These are phyloP conservation scores for Cossypha polioptera DNA, from an alignment of 2,797 vertebrate genomes.

Conservation along the genomic window DNA sequence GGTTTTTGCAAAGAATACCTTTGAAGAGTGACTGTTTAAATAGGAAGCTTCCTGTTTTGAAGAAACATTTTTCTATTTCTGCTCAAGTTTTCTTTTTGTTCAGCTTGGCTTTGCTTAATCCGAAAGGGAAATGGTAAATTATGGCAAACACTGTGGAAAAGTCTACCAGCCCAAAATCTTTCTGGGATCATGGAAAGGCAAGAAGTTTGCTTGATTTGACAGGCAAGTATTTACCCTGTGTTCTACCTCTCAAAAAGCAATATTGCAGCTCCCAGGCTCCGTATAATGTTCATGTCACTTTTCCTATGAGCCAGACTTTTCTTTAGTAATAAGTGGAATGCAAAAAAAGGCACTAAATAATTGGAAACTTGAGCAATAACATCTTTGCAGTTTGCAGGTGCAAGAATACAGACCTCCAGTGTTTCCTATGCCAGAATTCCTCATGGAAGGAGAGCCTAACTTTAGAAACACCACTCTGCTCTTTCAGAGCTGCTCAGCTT, in stretches of 20 bases:
- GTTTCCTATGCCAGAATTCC: not conserved
- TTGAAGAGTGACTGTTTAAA: not conserved
- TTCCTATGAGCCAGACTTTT: not conserved
- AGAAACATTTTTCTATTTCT: conserved; percentile 39
- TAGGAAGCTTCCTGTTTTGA: conserved; percentile 24
- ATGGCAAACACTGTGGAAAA: not conserved
- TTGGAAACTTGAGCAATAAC: not conserved
- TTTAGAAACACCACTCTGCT: not conserved
- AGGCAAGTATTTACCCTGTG: not conserved
- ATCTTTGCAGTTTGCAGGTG: not conserved
- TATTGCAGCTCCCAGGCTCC: not conserved
- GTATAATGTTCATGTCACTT: not conserved
- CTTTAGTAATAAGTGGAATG: not conserved
- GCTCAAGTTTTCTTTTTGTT: conserved; percentile 17
- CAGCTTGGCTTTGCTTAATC: conserved; percentile 14
- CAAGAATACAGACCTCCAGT: not conserved
- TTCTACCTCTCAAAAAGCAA: not conserved
- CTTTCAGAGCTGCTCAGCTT: not conserved
- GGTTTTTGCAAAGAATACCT: conserved; percentile 14
- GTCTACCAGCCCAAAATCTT: not conserved
- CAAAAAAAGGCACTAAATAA: not conserved
- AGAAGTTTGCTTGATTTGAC: not conserved
- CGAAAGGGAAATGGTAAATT: not conserved
- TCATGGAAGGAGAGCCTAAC: not conserved
- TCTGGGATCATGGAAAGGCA: not conserved